These are phyloP conservation scores for Shinisaurus crocodilurus DNA, from an alignment of 2,113 vertebrate genomes.

Conservation along the genomic window DNA sequence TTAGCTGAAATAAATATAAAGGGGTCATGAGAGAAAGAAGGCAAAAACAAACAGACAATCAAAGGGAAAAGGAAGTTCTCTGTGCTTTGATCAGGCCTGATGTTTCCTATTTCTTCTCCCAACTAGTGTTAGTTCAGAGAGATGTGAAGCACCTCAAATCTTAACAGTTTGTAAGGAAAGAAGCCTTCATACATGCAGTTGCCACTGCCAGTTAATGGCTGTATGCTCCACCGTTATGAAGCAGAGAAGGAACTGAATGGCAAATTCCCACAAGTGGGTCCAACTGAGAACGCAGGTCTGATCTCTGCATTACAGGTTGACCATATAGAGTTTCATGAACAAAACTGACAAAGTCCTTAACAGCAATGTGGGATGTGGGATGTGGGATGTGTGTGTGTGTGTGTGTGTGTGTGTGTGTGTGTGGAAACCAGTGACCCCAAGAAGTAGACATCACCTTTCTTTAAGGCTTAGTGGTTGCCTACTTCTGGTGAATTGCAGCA, in stretches of 20 bases:
- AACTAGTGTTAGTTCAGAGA: not conserved
- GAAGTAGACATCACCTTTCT: not conserved
- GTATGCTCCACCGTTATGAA: not conserved
- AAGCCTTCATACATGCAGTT: not conserved
- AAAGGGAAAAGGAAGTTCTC: constrained; percentile 18
- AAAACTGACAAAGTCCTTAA: not conserved
- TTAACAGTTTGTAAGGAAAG: not conserved
- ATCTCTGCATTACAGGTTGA: not conserved
- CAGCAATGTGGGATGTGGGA: not conserved
- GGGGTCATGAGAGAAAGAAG: constrained; percentile 24
- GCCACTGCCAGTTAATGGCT: not conserved
- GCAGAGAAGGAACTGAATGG: not conserved
- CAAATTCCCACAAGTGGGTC: not conserved
- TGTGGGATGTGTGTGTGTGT: not conserved
- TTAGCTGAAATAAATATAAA: constrained; percentile 59
- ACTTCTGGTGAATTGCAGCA: too few species aligned
- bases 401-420: too few species aligned
- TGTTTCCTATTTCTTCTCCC: not conserved
- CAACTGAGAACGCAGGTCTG: too few species aligned
- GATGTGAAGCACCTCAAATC: not conserved
- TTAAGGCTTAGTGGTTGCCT: not conserved
- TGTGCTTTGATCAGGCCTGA: constrained; percentile 20
- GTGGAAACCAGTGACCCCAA: not conserved
- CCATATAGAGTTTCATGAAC: not conserved
- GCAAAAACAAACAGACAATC: constrained; percentile 42